phyloP scores from a whole-genome alignment of 2,113 vertebrate genomes.

The Morone chrysops region DNA sequence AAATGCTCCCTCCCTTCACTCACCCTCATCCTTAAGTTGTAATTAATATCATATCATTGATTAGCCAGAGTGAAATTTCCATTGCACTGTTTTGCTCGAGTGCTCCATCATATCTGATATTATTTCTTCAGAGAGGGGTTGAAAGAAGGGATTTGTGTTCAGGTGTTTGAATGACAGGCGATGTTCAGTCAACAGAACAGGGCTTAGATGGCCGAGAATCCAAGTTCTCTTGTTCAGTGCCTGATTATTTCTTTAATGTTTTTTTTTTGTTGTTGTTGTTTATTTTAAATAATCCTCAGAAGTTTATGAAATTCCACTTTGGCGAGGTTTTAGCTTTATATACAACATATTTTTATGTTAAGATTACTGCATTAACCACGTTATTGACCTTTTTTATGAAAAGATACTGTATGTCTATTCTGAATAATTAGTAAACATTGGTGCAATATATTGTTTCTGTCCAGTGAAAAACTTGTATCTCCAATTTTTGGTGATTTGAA shows the following conservation, averaged over 20 bases:
- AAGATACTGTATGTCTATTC: not conserved
- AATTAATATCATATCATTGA: constrained; percentile 13
- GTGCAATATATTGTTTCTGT: constrained; percentile 19
- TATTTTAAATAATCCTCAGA: constrained; percentile 2
- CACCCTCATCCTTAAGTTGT: not conserved
- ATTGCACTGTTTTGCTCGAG: constrained; percentile 9
- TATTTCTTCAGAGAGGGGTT: constrained; percentile 19
- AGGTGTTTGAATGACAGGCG: constrained; percentile 6
- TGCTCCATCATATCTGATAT: constrained; percentile 34
- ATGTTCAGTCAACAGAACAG: not conserved
- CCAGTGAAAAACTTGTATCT: not conserved
- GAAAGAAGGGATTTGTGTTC: constrained; percentile 20
- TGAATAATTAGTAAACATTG: constrained; percentile 6
- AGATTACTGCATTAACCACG: constrained; percentile 5
- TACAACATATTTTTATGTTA: not conserved
- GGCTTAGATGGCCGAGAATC: constrained; percentile 1
- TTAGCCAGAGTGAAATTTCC: constrained; percentile 1
- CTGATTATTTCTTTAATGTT: not conserved
- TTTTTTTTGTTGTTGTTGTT: not conserved
- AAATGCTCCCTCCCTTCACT: not conserved
- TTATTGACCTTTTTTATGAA: constrained; percentile 13
- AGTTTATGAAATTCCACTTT: constrained; percentile 4
- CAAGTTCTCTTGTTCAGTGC: constrained; percentile 24
- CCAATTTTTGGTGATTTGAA: not conserved
- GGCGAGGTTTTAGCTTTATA: constrained; percentile 21